Evolutionary conservation across 2,113 vertebrate genomes (phyloP).

Genomic region (Sceloporus tristichus): DNA sequence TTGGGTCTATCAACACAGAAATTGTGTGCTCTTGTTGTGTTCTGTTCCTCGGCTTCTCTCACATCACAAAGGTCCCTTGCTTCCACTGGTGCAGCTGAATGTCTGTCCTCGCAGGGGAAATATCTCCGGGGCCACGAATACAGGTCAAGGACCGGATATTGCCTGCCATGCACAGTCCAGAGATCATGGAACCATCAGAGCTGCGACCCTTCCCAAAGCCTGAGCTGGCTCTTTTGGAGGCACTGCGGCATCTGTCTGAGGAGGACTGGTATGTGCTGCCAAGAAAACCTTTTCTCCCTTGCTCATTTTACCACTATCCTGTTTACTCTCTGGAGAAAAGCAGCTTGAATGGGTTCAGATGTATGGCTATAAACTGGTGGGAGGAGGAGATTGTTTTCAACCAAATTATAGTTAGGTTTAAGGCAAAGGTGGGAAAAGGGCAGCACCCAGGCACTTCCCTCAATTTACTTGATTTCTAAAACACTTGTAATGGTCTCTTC

Average conservation of each 20-base stretch:
- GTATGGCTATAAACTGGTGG: too few relatives aligned
- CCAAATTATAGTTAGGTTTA: too few relatives aligned
- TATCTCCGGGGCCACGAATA: conserved; percentile 63
- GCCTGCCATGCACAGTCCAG: conserved; percentile 71
- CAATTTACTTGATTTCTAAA: too few relatives aligned
- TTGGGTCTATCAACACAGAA: too few relatives aligned
- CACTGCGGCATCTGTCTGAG: conserved; percentile 83
- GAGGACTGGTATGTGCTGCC: conserved; percentile 87
- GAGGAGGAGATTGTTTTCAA: too few relatives aligned
- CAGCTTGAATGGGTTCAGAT: not conserved
- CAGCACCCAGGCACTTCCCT: too few relatives aligned
- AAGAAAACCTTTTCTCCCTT: not conserved
- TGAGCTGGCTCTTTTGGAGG: conserved; percentile 83
- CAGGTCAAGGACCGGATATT: conserved; percentile 75
- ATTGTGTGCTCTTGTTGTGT: not conserved
- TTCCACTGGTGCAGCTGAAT: not conserved
- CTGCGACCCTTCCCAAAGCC: conserved; percentile 86
- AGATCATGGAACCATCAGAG: conserved; percentile 79
- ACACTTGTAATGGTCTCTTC: too few relatives aligned
- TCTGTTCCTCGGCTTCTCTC: fast-evolving
- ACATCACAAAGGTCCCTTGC: fast-evolving
- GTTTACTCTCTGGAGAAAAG: not conserved
- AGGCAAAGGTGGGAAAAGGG: too few relatives aligned
- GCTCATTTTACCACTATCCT: not conserved
- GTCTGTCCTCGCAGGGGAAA: conserved; percentile 74